These are phyloP conservation scores for Pristionchus arcanus DNA, from an alignment of 2,888 invertebrate genomes.

Conservation along the genomic window DNA sequence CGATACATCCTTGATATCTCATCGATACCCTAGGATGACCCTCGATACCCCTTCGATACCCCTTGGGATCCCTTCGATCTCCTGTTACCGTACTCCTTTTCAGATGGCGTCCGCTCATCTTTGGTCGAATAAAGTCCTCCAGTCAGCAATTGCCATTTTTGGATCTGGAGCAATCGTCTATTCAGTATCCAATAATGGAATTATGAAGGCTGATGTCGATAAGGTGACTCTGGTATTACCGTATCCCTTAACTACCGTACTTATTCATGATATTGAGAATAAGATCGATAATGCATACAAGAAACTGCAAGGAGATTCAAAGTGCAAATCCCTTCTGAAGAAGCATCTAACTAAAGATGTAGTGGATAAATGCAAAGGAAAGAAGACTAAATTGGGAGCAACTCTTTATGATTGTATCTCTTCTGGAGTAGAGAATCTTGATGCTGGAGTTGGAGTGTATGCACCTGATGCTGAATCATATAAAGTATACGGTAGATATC, in stretches of 20 bases:
- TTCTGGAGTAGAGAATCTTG: constrained; percentile 96
- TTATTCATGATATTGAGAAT: neutral
- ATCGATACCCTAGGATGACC: too few relatives aligned
- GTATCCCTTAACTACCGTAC: neutral
- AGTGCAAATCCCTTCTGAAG: constrained; percentile 86
- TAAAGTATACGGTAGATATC: constrained; percentile 82
- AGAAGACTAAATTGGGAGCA: constrained; percentile 94
- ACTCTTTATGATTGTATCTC: constrained; percentile 94
- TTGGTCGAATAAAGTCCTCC: neutral
- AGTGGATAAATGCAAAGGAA: constrained; percentile 86
- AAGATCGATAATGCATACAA: constrained; percentile 66
- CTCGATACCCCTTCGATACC: too few relatives aligned
- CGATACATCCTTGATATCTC: too few relatives aligned
- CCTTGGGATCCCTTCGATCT: neutral
- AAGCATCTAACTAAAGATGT: constrained; percentile 74
- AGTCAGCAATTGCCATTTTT: neutral
- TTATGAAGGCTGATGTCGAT: constrained; percentile 48
- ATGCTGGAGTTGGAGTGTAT: constrained; percentile 96
- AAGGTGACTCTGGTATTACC: constrained; percentile 29
- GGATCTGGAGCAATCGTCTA: neutral
- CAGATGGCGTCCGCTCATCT: constrained; percentile 25
- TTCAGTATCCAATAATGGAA: constrained; percentile 21
- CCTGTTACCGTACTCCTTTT: neutral
- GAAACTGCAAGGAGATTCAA: constrained; percentile 79
- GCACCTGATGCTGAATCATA: constrained; percentile 97